Evolutionary conservation across 2,797 vertebrate species (phyloP), one percentile per base, ranked within the genome.

Genomic region (Neostethus bicornis): DNA sequence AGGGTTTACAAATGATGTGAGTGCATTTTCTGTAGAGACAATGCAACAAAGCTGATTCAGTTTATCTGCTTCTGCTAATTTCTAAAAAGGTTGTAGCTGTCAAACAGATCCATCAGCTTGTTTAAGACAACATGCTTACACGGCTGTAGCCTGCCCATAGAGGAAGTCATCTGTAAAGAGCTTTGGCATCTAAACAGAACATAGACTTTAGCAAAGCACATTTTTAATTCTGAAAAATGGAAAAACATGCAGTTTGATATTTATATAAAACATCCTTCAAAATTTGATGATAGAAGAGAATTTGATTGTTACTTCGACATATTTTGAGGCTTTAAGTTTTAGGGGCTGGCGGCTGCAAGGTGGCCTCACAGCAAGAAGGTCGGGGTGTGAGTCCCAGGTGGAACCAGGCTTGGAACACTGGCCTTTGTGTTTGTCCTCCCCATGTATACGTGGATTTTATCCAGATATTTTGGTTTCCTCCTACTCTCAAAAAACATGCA

Each of bases 41-140:
- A 29, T 58, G 25, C 17, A 23, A 47, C 35, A 23, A 16, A 0
- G 20, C 46, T 62, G 42, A 73, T 75, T 72, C 54, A 70, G 67
- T 63, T 58, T 9, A 39, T 44, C 21, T 46, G 54, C n/a, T 75
- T 49, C 47, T 43, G 45, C 23, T 69, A 59, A 58, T 58, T 62
- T 76, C 53, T 72, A 55, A 72, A 77, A 73, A 48, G 32, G 41
- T 31, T 65, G 47, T 32, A 53, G 44, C 43, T 34, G 44, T 57
- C 49, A 47, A 39, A 38, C 16, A 31, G 38, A 57, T 58, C 4
- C 19, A 45, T 56, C 54, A 28, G 29, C 29, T 62, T 41, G 49
- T 17, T 49, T 59, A 38, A 68, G 48, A 60, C 46, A 19, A 29
- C 3, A 2, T 56, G 49, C 55, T 70, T 61, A 42, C 17, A 55